Evolutionary conservation across 2,797 vertebrate genomes (phyloP).

Genomic region (Amphiprion clarkii): DNA sequence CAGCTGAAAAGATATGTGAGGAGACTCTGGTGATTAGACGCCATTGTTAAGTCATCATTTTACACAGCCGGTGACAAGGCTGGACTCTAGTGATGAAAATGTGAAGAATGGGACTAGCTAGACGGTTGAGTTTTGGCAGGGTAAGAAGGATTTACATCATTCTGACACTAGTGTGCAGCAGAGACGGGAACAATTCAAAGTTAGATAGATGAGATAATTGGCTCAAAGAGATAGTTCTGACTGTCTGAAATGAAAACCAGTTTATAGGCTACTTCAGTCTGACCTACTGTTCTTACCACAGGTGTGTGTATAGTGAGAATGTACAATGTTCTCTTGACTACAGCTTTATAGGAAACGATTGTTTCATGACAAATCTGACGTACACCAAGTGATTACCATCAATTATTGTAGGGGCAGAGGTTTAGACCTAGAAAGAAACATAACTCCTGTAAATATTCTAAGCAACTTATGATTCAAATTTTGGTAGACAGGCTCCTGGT

Average conservation of each 20-base stretch:
- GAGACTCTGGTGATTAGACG: background rate
- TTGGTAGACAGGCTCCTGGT: constrained; percentile 4
- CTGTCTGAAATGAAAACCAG: background rate
- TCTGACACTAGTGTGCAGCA: background rate
- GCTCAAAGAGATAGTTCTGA: background rate
- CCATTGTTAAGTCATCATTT: background rate
- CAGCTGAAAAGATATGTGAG: background rate
- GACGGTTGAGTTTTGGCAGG: background rate
- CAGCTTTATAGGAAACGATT: no score
- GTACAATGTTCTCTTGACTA: no score
- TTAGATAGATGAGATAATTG: no score
- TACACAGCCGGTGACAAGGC: no score
- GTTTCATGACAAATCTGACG: no score
- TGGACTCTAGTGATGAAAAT: background rate
- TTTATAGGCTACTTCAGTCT: no score
- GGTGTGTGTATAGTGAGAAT: no score
- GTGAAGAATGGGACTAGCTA: background rate
- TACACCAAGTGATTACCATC: background rate
- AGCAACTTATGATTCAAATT: background rate
- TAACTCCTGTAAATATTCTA: background rate
- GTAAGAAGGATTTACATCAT: no score
- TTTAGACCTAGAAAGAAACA: background rate
- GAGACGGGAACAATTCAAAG: no score
- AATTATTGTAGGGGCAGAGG: background rate
- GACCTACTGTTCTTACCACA: no score